Conservation (phyloP, 2,888 invertebrate genomes). For the Oscheius sp. region DNA sequence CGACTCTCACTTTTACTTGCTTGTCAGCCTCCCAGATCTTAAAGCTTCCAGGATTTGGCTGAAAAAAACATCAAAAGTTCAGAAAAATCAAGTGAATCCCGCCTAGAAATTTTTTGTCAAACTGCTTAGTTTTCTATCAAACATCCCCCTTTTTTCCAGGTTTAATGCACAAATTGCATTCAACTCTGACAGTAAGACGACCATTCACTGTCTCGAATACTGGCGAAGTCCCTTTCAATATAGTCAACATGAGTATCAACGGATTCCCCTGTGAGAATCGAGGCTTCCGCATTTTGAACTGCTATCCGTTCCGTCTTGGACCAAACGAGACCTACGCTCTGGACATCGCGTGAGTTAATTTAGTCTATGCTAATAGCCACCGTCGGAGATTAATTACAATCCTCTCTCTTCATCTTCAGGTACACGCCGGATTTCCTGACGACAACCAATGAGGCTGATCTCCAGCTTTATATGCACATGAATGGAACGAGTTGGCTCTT, state of each 20-base stretch:
- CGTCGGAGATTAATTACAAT: not conserved
- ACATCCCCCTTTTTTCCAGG: slow-evolving; percentile 40
- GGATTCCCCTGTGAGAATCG: slow-evolving; percentile 72
- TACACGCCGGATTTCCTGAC: slow-evolving; percentile 88
- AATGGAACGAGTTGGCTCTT: slow-evolving; percentile 73
- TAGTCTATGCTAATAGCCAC: slow-evolving; percentile 5
- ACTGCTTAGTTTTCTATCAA: not conserved
- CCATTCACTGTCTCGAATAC: slow-evolving; percentile 87
- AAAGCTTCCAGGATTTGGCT: too few species aligned
- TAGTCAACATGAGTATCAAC: slow-evolving; percentile 73
- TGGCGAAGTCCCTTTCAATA: slow-evolving; percentile 82
- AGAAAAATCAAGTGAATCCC: too few species aligned
- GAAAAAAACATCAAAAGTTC: too few species aligned
- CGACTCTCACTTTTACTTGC: too few species aligned
- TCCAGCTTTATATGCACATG: slow-evolving; percentile 72
- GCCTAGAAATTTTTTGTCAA: too few species aligned
- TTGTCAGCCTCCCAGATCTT: too few species aligned
- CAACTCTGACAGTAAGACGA: slow-evolving; percentile 81
- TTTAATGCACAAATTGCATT: slow-evolving; percentile 72
- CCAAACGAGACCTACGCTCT: slow-evolving; percentile 82
- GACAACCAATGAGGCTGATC: slow-evolving; percentile 77
- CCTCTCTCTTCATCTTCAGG: slow-evolving; percentile 62
- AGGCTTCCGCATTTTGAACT: slow-evolving; percentile 82
- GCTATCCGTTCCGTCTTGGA: slow-evolving; percentile 78
- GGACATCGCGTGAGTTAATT: slow-evolving; percentile 78